Evolutionary conservation across 1,140 invertebrate species (phyloP).

Genomic region (Matsumurasca onukii): DNA sequence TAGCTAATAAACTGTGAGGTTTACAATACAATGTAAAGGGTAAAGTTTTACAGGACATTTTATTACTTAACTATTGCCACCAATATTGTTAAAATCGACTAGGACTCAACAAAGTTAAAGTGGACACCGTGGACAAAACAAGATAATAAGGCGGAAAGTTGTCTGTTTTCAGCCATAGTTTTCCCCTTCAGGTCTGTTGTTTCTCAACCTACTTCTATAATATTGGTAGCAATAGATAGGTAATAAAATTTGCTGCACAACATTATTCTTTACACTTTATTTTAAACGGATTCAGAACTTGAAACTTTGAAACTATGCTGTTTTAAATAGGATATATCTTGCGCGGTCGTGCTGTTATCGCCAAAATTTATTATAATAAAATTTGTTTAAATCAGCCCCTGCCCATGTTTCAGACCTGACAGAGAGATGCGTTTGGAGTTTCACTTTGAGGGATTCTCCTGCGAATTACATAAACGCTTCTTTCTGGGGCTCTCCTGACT

Average conservation of each 20-base stretch:
- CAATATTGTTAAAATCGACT: no score
- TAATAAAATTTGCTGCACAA: neutral
- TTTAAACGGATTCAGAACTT: neutral
- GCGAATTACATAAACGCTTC: slow-evolving; percentile 66
- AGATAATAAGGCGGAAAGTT: no score
- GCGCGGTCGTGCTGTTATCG: neutral
- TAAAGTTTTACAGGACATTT: no score
- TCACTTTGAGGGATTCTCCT: slow-evolving; percentile 66
- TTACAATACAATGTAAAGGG: no score
- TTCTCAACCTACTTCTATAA: no score
- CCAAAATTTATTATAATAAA: neutral
- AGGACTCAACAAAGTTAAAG: no score
- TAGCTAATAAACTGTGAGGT: no score
- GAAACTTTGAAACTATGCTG: neutral
- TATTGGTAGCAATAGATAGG: no score
- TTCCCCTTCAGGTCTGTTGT: no score
- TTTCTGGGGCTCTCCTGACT: slow-evolving; percentile 63
- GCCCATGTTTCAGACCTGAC: slow-evolving; percentile 38
- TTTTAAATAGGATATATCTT: neutral
- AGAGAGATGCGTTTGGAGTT: slow-evolving; percentile 62
- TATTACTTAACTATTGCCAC: no score
- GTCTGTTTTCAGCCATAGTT: no score
- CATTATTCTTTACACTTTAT: neutral
- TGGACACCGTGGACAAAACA: no score
- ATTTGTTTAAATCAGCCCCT: neutral